Conservation (phyloP, 1,140 invertebrate genomes). For the Nylanderia fulva region DNA sequence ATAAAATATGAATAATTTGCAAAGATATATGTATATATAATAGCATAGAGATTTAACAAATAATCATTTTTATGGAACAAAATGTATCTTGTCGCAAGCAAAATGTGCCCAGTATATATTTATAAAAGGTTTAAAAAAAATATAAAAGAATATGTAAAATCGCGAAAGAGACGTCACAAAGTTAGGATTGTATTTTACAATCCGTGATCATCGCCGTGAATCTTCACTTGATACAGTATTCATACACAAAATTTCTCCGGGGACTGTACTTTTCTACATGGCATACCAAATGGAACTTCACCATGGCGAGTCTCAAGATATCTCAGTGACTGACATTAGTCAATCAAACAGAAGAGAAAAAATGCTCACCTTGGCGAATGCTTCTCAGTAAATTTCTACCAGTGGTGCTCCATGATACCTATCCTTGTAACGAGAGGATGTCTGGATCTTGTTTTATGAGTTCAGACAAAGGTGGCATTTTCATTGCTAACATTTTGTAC, state of each 20-base stretch:
- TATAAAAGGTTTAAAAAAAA: not conserved
- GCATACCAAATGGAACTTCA: conserved; percentile 84
- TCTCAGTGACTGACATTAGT: conserved; percentile 84
- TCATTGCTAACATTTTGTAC: not conserved
- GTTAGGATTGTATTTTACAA: conserved; percentile 67
- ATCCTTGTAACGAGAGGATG: conserved; percentile 61
- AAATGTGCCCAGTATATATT: not conserved
- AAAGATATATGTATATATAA: not conserved
- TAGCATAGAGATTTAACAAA: not conserved
- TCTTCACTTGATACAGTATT: conserved; percentile 35
- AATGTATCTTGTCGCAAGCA: not conserved
- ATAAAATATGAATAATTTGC: not conserved
- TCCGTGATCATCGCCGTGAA: conserved; percentile 15
- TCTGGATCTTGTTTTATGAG: conserved; percentile 47
- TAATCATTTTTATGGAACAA: not conserved
- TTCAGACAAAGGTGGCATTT: conserved; percentile 29
- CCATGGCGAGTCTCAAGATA: conserved; percentile 77
- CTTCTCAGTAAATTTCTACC: conserved; percentile 77
- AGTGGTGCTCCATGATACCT: conserved; percentile 69
- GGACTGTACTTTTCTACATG: conserved; percentile 84
- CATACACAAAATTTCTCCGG: conserved; percentile 11
- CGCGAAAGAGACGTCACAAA: conserved; percentile 40
- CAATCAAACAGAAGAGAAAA: conserved; percentile 84
- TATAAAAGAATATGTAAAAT: conserved; percentile 11
- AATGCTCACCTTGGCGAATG: conserved; percentile 83